Percentiles rank a stretch among this genome's conserved stretches.
Evolutionary conservation across 2,797 vertebrate species (phyloP).

Genomic region (Scolopax rusticola): DNA sequence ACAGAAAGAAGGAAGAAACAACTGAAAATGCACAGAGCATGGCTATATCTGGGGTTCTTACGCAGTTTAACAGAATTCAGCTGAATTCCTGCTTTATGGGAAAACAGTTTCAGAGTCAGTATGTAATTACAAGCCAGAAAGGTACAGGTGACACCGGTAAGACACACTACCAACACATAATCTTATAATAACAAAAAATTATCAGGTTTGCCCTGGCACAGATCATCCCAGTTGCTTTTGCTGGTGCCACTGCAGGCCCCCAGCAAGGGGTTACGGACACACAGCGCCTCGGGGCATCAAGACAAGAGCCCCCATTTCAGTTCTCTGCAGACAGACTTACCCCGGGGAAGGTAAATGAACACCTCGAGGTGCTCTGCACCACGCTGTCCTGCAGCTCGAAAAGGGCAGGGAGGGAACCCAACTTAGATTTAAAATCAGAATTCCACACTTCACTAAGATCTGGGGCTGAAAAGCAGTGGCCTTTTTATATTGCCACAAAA

Average conservation of each 20-base stretch:
- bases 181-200: background rate
- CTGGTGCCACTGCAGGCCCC: background rate
- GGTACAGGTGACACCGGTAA: background rate
- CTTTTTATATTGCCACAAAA: background rate
- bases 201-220: background rate
- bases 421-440: background rate
- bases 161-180: background rate
- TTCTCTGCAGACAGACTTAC: background rate
- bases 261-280: no score
- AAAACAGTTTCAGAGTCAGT: background rate
- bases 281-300: background rate
- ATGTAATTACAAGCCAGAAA: background rate
- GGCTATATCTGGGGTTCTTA: background rate
- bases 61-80: background rate
- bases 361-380: accelerated
- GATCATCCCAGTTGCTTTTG: background rate
- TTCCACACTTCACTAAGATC: background rate
- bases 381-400: background rate
- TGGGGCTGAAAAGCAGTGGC: background rate
- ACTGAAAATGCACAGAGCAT: background rate
- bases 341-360: background rate
- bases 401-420: background rate
- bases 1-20: background rate
- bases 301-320: background rate
- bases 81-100: background rate